Evolutionary conservation across 2,888 invertebrate species (phyloP).

Genomic region (Perizoma affinitatum): DNA sequence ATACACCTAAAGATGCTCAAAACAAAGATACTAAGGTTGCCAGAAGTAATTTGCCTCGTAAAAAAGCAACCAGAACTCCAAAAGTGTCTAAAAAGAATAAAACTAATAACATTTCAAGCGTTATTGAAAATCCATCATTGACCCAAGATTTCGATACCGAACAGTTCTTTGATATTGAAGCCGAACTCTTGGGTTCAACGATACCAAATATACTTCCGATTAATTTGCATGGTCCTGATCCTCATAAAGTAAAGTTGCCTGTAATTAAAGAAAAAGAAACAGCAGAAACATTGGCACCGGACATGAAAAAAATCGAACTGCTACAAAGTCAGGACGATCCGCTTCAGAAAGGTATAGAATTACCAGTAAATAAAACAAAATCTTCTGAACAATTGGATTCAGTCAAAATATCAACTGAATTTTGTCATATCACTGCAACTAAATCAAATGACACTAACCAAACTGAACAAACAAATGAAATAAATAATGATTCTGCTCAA

Average conservation of each 20-base stretch:
- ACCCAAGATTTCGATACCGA: conserved; percentile 1
- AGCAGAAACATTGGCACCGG: neutral
- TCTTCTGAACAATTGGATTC: neutral
- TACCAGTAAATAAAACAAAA: conserved; percentile 4
- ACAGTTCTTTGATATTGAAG: conserved; percentile 46
- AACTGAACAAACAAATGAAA: neutral
- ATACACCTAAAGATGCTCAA: conserved; percentile 6
- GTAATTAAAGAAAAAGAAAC: neutral
- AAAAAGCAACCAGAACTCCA: conserved; percentile 6
- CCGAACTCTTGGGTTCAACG: conserved; percentile 47
- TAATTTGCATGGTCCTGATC: neutral
- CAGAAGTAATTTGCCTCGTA: neutral
- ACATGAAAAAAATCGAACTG: neutral
- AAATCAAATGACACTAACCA: neutral
- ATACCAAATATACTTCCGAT: conserved; percentile 41
- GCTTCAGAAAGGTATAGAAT: neutral
- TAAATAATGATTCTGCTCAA: neutral
- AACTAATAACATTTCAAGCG: neutral
- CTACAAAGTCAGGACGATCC: neutral
- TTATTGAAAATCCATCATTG: conserved; percentile 1
- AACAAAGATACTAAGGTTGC: conserved; percentile 8
- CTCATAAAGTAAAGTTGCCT: conserved; percentile 1
- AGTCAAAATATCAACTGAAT: neutral
- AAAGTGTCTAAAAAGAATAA: conserved; percentile 3
- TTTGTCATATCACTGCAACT: neutral